A percentile compares a stretch with the other conserved stretches of the same genome.
Evolutionary conservation across 2,797 vertebrate genomes (phyloP).

Genomic region (Eutrigla gurnardus): DNA sequence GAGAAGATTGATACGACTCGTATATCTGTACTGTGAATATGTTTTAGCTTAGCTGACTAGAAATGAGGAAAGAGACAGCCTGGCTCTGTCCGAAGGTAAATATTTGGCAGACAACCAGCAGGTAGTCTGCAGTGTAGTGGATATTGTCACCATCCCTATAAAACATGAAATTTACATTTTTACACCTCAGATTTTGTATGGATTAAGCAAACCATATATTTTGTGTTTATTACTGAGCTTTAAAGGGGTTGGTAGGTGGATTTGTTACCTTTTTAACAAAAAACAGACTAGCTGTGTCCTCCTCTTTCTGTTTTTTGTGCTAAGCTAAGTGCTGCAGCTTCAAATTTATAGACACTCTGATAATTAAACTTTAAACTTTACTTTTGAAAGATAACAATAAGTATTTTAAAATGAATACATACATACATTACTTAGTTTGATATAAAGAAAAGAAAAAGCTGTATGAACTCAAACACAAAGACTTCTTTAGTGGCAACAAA

Average conservation of each 20-base stretch:
- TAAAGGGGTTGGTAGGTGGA: background rate
- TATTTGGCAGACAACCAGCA: background rate
- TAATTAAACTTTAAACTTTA: too few species aligned
- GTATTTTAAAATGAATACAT: too few species aligned
- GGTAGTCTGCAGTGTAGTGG: too few species aligned
- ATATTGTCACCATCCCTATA: too few species aligned
- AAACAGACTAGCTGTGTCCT: background rate
- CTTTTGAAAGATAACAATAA: background rate
- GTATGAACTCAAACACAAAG: background rate
- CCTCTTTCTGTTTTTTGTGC: background rate
- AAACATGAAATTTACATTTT: too few species aligned
- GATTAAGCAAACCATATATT: background rate
- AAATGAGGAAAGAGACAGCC: background rate
- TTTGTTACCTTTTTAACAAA: background rate
- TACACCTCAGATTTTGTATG: background rate
- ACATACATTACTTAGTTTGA: background rate
- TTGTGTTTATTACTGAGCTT: background rate
- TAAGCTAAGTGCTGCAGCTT: background rate
- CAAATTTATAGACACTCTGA: background rate
- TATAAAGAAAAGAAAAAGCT: conserved; percentile 5
- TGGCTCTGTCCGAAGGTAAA: background rate
- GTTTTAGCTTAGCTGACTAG: conserved; percentile 5
- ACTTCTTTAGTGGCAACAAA: background rate
- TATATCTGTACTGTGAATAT: background rate
- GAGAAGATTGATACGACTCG: background rate